phyloP scores from a whole-genome alignment of 2,888 invertebrate genomes.

The Biston stratarius region DNA sequence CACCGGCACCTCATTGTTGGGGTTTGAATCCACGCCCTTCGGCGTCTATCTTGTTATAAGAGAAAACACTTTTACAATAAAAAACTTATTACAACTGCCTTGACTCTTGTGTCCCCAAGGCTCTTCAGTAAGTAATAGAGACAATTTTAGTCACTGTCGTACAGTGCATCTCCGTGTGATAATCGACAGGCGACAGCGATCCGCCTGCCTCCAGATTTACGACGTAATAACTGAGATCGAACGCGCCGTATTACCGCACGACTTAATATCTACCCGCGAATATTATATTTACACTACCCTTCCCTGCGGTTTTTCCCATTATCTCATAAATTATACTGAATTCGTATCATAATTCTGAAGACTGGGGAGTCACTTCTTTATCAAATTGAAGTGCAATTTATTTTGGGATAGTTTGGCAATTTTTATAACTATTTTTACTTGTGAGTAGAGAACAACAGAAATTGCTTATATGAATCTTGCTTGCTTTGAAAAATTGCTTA shows the following conservation, averaged over 20 bases:
- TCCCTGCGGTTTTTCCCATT: constrained; percentile 39
- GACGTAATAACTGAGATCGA: constrained; percentile 67
- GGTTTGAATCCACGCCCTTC: no score
- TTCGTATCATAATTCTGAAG: constrained; percentile 29
- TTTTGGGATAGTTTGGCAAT: background rate
- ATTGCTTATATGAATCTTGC: no score
- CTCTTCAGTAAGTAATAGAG: background rate
- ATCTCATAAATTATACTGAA: constrained; percentile 36
- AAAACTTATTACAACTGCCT: no score
- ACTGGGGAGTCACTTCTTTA: constrained; percentile 10
- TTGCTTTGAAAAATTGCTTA: no score
- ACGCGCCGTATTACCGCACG: constrained; percentile 54
- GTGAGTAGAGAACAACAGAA: background rate
- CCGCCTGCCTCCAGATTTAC: constrained; percentile 69
- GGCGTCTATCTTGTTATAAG: no score
- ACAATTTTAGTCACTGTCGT: constrained; percentile 9
- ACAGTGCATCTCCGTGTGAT: constrained; percentile 51
- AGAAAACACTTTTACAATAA: no score
- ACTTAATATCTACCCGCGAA: constrained; percentile 41
- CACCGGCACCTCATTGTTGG: no score
- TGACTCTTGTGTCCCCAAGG: no score
- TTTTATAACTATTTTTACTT: background rate
- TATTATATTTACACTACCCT: constrained; percentile 41
- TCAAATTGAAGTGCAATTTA: constrained; percentile 1
- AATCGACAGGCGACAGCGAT: constrained; percentile 77